Base-by-base conservation (phyloP, 1,140 invertebrate species). In the Phortica variegata region DNA sequence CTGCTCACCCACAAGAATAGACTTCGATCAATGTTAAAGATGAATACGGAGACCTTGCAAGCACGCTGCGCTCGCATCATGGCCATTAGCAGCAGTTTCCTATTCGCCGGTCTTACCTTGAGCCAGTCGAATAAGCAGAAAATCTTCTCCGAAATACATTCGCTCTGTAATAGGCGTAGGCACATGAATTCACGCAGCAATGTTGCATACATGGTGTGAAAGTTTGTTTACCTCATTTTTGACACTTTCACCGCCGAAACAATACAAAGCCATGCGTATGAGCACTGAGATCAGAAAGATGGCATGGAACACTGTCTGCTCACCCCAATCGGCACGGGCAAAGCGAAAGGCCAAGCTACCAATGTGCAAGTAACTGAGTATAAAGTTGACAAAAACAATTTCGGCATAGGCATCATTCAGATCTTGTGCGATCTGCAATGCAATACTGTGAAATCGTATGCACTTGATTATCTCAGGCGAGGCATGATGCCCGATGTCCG, bases 351-450 rank as follows among this genome's bases (percentile, higher is more conserved):
- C 44, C 38, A 60, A 13, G 44, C 49, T 58, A 37, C 60, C 58
- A 31, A 65, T 41, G 36, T 63, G 61, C 31, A 65, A 43, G 13
- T 54, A 60, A 18, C 60, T 63, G 0, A 63, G 47, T 16, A 41
- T 55, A 26, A 63, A 63, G 19, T 65, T 58, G 6, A 65, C 50
- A 18, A 65, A 63, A 0, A 60, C 36, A 15, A 65, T 60, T 15
- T 52, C 54, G 0, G 54, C 49, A 20, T 49, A 65, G 17, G 60
- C 53, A 3, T 45, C 21, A 37, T 44, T 60, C 2, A 65, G 29
- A 9, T 63, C 45, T 2, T 32, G 5, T 3, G 54, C 47, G 39
- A 63, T 29, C 2, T 57, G 32, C 2, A 63, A 36, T 6, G 48
- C 57, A 37, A 54, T 3, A n/a, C 51, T 37, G 31, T 65, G 60